Evolutionary conservation across 2,888 invertebrate genomes (phyloP), one percentile per base, ranked within the genome.

Genomic region (Luperina nickerlii): DNA sequence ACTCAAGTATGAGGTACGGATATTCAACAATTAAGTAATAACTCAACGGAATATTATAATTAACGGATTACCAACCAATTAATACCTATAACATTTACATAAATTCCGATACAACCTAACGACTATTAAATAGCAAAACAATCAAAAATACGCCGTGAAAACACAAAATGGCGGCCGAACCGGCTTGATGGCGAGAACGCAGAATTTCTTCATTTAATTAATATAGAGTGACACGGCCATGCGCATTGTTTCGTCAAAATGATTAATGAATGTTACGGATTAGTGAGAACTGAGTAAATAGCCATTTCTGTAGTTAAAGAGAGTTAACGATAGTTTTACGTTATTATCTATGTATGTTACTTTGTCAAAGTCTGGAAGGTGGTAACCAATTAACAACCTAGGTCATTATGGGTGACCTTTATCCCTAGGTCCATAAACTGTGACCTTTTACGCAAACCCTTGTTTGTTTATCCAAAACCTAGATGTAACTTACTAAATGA

Each of bases 231-330:
- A 85, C 85, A 71, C 67, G 80, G 70, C 76, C 62, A 68, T 82
- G 76, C 68, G 67, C 69, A 75, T 78, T 83, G 85, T 87, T 73
- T 83, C 72, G 68, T 68, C 57, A 48, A 76, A 84, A 83, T 87
- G 85, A 87, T 87, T 85, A 69, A 87, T 87, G 80, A 70, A 87
- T 87, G 82, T 75, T 67, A 62, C 0, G 65, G 71, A 63, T 71
- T 74, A 60, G 38, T 70, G 32, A 11, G 48, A 74, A 78, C 42
- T 60, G 6, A 32, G 42, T 72, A 63, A 76, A 76, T 60, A 65
- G 6, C 45, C 5, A 62, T 83, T 63, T 68, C 62, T 65, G 24
- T 71, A 32, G 62, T 54, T 18, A 51, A 63, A 57, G 8, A 48
- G 45, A 48, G 8, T 20, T 20, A 4, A 48, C 27, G 13, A 69